Percentiles rank a stretch among this genome's conserved stretches.
phyloP scores from a whole-genome alignment of 2,888 invertebrate species.

The Zaprionus obscuricornis region DNA sequence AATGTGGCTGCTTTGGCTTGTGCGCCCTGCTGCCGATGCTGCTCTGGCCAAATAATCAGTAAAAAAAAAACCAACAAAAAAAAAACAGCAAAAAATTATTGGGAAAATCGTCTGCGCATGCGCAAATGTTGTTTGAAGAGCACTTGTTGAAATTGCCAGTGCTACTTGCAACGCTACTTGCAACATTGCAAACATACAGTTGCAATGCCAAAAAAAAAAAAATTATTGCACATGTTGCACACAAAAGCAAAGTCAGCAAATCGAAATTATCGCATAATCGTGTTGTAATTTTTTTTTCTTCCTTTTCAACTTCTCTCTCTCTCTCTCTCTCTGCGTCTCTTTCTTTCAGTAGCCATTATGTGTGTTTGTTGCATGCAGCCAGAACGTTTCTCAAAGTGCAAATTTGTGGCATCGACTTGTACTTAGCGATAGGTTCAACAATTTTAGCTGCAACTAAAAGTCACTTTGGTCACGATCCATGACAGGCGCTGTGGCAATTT shows the following conservation, averaged over 20 bases:
- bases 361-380: constrained; percentile 29
- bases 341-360: constrained; percentile 47
- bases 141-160: constrained; percentile 65
- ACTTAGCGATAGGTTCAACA: constrained; percentile 8
- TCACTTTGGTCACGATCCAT: constrained; percentile 61
- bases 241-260: constrained; percentile 14
- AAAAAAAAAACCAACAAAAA: not conserved
- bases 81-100: constrained; percentile 55
- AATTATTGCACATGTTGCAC: constrained; percentile 60
- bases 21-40: constrained; percentile 11
- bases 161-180: constrained; percentile 56
- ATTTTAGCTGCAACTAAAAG: constrained; percentile 37
- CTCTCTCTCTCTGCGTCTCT: too few species aligned
- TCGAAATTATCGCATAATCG: constrained; percentile 61
- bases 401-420: constrained; percentile 64
- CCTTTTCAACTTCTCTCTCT: too few species aligned
- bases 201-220: constrained; percentile 25
- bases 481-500: constrained; percentile 18
- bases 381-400: constrained; percentile 65
- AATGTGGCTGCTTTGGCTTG: too few species aligned
- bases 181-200: not conserved
- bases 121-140: constrained; percentile 34
- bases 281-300: too few species aligned
- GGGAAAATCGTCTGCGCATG: constrained; percentile 53
- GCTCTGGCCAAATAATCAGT: constrained; percentile 36